phyloP scores from a whole-genome alignment of 2,113 vertebrate species.

The Lycaon pictus region DNA sequence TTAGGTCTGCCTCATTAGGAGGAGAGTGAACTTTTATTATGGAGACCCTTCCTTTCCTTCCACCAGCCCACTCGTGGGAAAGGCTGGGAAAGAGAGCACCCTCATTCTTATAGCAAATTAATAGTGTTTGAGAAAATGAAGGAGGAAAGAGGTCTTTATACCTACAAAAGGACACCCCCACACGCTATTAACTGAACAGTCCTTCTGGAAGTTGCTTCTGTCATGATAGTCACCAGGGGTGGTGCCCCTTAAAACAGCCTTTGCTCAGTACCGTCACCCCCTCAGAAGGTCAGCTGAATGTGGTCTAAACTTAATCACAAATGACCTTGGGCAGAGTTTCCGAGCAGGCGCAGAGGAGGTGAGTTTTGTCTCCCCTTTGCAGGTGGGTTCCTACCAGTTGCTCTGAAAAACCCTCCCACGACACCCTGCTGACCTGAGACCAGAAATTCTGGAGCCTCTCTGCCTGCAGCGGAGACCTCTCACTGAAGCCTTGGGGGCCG shows the following conservation, averaged over 20 bases:
- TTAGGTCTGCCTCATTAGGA: not conserved
- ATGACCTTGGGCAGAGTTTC: not conserved
- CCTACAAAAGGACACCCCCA: not conserved
- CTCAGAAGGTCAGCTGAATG: not conserved
- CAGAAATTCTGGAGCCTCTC: not conserved
- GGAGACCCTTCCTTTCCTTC: not conserved
- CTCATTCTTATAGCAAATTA: fast-evolving
- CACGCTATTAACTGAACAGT: not conserved
- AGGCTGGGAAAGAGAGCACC: not conserved
- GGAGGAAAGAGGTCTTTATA: not conserved
- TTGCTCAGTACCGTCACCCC: not conserved
- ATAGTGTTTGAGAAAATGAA: not conserved
- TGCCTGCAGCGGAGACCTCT: not conserved
- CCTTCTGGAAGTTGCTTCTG: not conserved
- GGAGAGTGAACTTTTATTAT: not conserved
- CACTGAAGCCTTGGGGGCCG: fast-evolving
- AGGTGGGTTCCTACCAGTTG: not conserved
- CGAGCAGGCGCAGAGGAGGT: not conserved
- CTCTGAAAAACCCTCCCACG: not conserved
- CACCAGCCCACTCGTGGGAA: not conserved
- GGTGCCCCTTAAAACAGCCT: not conserved
- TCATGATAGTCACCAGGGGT: not conserved
- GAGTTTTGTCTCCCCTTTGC: not conserved
- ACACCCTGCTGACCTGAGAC: not conserved
- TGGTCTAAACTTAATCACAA: not conserved